These are phyloP conservation scores for Ceratosolen fusciceps DNA, from an alignment of 1,140 invertebrate species.

Conservation along the genomic window DNA sequence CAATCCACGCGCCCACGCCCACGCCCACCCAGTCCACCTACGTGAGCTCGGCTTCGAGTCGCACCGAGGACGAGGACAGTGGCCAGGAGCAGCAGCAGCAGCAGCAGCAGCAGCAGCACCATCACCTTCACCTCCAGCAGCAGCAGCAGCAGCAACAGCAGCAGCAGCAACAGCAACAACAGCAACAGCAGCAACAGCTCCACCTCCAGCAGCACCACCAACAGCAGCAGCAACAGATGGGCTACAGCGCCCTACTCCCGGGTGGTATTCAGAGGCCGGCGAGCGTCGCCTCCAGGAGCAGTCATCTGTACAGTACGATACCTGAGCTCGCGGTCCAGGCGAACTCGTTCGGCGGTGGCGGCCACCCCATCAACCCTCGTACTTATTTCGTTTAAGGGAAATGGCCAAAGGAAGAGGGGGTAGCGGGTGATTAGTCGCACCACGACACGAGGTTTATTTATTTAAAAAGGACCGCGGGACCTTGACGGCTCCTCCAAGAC, in stretches of 20 bases:
- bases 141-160: constrained; percentile 68
- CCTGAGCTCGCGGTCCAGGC: constrained; percentile 69
- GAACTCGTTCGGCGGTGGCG: constrained; percentile 54
- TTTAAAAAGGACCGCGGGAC: background rate
- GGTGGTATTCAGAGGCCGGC: constrained; percentile 56
- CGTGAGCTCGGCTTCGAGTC: constrained; percentile 75
- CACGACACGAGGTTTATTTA: background rate
- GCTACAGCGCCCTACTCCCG: constrained; percentile 63
- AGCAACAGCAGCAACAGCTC: constrained; percentile 49
- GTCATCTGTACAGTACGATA: constrained; percentile 74
- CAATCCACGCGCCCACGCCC: constrained; percentile 72
- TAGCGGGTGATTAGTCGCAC: no score
- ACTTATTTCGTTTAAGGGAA: constrained; percentile 68
- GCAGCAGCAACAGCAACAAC: constrained; percentile 57
- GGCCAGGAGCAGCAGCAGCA: constrained; percentile 71
- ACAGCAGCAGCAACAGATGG: constrained; percentile 57
- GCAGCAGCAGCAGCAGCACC: constrained; percentile 65
- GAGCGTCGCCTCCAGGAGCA: constrained; percentile 67
- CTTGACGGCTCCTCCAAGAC: background rate
- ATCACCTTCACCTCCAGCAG: constrained; percentile 56
- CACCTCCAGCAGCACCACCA: constrained; percentile 41
- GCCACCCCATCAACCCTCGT: constrained; percentile 65
- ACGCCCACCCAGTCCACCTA: constrained; percentile 77
- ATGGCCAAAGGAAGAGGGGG: background rate
- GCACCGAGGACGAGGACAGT: constrained; percentile 76